Evolutionary conservation across 2,797 vertebrate genomes (phyloP), one percentile per base, ranked within the genome.

Genomic region (Epinephelus malabaricus): DNA sequence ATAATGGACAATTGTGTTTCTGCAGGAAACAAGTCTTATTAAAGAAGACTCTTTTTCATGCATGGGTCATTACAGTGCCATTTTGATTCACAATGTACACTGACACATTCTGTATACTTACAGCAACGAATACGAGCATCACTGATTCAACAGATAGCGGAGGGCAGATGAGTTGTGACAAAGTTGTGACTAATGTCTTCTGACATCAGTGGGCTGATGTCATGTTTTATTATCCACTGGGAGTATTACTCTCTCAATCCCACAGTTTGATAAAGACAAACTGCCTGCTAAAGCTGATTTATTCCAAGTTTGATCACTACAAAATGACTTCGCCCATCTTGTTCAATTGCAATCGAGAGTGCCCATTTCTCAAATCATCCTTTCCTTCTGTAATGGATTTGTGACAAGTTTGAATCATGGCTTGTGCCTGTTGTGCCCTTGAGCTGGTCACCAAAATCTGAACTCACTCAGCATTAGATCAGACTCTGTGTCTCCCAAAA

Each of bases 111-210:
- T 78, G 65, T 66, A 40, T 27, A 88, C 68, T 5, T 75, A 47
- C 34, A 27, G 63, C 49, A 13, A 60, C 25, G 50, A 27, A 43
- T 43, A 2, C 38, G 51, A 67, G 75, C 79, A 69, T 59, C 76
- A 54, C 46, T 46, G 87, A 87, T 90, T 91, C 85, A 90, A 90
- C 88, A 91, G 87, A 91, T 83, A 79, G 86, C 58, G 58, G 66
- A 66, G 65, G 73, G 74, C 70, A 74, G 82, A 89, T 68, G 82
- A 87, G 84, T 85, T 88, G 84, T 85, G 90, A 87, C 90, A 88
- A 90, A 93, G 81, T 92, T 91, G 86, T 79, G 76, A 86, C 84
- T 89, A 81, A 92, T 89, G 76, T 81, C 58, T 83, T 82, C 84
- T 91, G 91, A 92, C 88, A 79, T 80, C 84, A 81, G 69, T 82